Conservation (phyloP, 2,113 vertebrate genomes). For the Paramormyrops kingsleyae region DNA sequence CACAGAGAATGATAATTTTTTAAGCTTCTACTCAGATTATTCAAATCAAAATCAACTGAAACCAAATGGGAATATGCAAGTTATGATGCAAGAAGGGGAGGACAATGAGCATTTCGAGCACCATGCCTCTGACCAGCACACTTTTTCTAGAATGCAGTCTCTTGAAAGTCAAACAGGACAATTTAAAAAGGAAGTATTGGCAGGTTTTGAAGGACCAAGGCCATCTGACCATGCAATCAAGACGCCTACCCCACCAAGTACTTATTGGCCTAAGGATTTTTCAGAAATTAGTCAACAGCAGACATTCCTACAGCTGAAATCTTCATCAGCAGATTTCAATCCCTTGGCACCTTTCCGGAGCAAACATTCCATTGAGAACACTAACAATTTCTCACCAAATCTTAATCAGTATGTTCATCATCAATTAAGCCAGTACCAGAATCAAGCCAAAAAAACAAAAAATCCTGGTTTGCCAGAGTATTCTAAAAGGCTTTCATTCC, state of each 20-base stretch:
- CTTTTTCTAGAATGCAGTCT: slow-evolving; percentile 32
- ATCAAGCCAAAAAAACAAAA: slow-evolving; percentile 29
- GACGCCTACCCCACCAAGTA: slow-evolving; percentile 26
- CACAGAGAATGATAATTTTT: slow-evolving; percentile 31
- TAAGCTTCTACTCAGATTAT: slow-evolving; percentile 34
- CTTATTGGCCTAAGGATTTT: slow-evolving; percentile 33
- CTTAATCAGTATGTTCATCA: slow-evolving; percentile 38
- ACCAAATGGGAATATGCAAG: slow-evolving; percentile 24
- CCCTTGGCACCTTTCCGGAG: slow-evolving; percentile 35
- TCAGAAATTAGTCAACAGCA: slow-evolving; percentile 32
- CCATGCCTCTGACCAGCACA: slow-evolving; percentile 39
- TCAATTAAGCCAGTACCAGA: slow-evolving; percentile 36
- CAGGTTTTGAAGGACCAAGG: slow-evolving; percentile 35
- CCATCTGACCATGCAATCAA: slow-evolving; percentile 26
- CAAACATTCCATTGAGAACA: slow-evolving; percentile 34
- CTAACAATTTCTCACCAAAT: slow-evolving; percentile 19
- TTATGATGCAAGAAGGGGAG: slow-evolving; percentile 40
- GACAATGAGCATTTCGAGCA: slow-evolving; percentile 42
- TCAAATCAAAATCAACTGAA: slow-evolving; percentile 26
- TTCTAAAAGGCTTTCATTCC: slow-evolving; percentile 28
- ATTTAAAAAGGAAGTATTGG: slow-evolving; percentile 37
- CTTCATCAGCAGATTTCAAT: slow-evolving; percentile 22
- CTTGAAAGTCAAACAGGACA: slow-evolving; percentile 29
- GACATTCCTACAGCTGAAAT: slow-evolving; percentile 30
- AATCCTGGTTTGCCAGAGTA: slow-evolving; percentile 4